These are phyloP conservation scores for Eupithecia insigniata DNA, from an alignment of 2,888 invertebrate genomes.

Conservation along the genomic window DNA sequence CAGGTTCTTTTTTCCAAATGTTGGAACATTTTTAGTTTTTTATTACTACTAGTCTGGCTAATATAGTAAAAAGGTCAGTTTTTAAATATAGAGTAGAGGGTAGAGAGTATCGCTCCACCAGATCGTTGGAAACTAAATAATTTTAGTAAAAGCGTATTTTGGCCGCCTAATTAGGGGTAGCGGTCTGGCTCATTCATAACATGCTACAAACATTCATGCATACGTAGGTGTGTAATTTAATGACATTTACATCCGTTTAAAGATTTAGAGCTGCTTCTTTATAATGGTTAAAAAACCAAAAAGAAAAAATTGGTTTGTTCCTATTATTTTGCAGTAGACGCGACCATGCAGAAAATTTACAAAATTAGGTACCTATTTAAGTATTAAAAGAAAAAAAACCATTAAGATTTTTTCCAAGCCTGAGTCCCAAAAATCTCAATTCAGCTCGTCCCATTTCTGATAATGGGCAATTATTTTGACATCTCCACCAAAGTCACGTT, in stretches of 20 bases:
- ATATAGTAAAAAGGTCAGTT: not conserved
- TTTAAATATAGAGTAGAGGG: not conserved
- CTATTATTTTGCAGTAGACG: not conserved
- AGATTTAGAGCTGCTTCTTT: not conserved
- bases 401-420: too few species aligned
- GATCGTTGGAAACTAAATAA: not conserved
- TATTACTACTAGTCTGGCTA: not conserved
- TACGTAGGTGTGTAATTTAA: not conserved
- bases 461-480: constrained; percentile 19
- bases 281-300: not conserved
- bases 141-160: not conserved
- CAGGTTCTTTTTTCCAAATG: not conserved
- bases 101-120: not conserved
- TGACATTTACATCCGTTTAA: not conserved
- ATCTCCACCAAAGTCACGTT: constrained; percentile 25
- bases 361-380: not conserved
- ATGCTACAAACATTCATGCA: not conserved
- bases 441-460: constrained; percentile 13
- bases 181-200: not conserved
- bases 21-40: not conserved
- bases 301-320: not conserved
- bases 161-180: constrained; percentile 4
- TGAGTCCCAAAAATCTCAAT: constrained; percentile 4
- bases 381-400: too few species aligned
- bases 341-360: not conserved